Percentiles rank a stretch among this genome's conserved stretches.
Evolutionary conservation across 1,140 invertebrate genomes (phyloP).

Genomic region (Zaprionus africanus): DNA sequence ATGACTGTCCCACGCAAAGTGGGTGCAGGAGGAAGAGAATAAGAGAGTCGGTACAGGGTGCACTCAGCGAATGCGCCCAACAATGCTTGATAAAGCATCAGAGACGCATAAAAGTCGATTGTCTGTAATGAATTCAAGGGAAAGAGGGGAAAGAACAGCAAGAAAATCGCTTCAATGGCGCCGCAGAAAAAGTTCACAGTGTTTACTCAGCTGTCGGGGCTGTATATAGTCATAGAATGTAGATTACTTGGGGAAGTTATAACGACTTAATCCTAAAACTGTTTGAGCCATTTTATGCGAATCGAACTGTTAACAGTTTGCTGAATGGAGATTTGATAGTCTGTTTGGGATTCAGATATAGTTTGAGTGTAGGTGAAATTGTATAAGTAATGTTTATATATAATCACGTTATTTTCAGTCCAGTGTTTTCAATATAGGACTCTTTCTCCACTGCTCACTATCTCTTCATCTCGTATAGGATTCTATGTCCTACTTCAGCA

Average conservation of each 20-base stretch:
- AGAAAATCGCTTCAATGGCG: background rate
- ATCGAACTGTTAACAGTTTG: background rate
- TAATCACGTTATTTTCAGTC: too few relatives aligned
- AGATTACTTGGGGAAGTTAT: background rate
- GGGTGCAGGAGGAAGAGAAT: background rate
- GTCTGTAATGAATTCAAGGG: conserved; percentile 61
- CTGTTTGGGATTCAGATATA: background rate
- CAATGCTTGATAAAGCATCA: conserved; percentile 4
- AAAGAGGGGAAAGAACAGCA: background rate
- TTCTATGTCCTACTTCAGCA: background rate
- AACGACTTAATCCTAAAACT: background rate
- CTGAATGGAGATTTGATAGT: background rate
- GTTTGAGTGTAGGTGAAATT: background rate
- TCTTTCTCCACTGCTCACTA: background rate
- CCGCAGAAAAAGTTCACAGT: background rate
- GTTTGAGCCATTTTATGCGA: background rate
- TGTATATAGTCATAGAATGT: background rate
- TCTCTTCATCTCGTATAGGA: background rate
- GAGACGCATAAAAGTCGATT: conserved; percentile 64
- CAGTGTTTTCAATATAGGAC: too few relatives aligned
- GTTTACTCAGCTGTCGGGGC: background rate
- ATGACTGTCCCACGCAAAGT: conserved; percentile 20
- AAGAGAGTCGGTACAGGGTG: background rate
- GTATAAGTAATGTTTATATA: too few relatives aligned
- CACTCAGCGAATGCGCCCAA: conserved; percentile 10